Conservation (phyloP, 2,797 vertebrate species). For the Caiman crocodilus region DNA sequence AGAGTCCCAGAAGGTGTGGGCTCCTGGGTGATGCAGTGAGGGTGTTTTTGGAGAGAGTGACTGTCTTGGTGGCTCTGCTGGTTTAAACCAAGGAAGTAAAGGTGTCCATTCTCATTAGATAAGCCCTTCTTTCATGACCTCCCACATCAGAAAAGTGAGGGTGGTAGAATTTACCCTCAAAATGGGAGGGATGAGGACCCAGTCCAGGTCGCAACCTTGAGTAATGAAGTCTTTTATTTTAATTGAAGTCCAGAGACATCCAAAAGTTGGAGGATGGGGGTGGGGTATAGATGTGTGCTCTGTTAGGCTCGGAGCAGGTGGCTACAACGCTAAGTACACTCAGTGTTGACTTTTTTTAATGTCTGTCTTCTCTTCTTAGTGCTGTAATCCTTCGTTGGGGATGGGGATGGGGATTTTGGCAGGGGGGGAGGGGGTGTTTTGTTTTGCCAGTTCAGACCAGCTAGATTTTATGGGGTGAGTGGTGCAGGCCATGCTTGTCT, state of each 20-base stretch:
- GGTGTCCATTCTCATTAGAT: background rate
- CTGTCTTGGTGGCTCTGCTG: background rate
- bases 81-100: background rate
- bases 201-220: background rate
- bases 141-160: background rate
- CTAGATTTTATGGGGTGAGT: background rate
- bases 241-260: background rate
- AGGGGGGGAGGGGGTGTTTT: background rate
- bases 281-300: no score
- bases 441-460: background rate
- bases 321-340: background rate
- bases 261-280: background rate
- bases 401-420: no score
- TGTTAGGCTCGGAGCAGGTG: no score
- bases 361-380: background rate
- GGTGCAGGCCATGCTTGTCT: slow-evolving; percentile 3
- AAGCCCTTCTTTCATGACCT: background rate
- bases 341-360: accelerated
- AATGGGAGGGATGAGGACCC: background rate
- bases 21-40: background rate
- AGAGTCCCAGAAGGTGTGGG: background rate
- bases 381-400: no score
- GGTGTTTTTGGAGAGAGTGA: no score
- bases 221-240: background rate
- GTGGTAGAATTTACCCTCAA: background rate